A percentile compares a stretch with the other conserved stretches of the same genome.
Evolutionary conservation across 2,888 invertebrate species (phyloP).

Genomic region (Eristalis intricaria): DNA sequence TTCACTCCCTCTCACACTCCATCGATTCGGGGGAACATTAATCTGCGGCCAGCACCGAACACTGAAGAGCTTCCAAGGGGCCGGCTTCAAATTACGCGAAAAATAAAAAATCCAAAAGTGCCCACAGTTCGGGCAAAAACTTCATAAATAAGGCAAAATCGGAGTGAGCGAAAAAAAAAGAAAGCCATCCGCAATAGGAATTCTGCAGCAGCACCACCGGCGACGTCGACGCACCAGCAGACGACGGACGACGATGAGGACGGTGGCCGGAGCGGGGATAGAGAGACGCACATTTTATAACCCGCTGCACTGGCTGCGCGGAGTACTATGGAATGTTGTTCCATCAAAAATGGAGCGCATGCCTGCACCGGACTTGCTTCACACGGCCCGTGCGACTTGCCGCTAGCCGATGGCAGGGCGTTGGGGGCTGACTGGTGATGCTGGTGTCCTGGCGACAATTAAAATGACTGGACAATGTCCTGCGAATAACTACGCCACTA

Average conservation of each 20-base stretch:
- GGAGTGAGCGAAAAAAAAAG: slow-evolving; percentile 17
- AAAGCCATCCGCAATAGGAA: slow-evolving; percentile 20
- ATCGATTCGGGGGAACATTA: slow-evolving; percentile 30
- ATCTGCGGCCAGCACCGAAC: slow-evolving; percentile 33
- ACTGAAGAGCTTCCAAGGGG: slow-evolving; percentile 32
- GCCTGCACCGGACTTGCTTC: slow-evolving; percentile 52
- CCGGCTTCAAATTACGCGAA: slow-evolving; percentile 69
- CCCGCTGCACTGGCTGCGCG: slow-evolving; percentile 36
- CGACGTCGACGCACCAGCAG: slow-evolving; percentile 9
- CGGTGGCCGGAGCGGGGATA: background rate
- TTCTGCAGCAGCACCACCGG: slow-evolving; percentile 46
- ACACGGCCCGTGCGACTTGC: slow-evolving; percentile 32
- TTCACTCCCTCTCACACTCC: background rate
- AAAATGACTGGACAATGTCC: slow-evolving; percentile 66
- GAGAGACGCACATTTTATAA: slow-evolving; percentile 16
- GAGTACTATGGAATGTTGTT: slow-evolving; percentile 58
- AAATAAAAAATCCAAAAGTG: slow-evolving; percentile 66
- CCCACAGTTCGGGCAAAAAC: slow-evolving; percentile 34
- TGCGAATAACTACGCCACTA: slow-evolving; percentile 59
- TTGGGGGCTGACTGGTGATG: slow-evolving; percentile 10
- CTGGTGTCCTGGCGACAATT: slow-evolving; percentile 64
- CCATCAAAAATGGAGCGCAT: slow-evolving; percentile 70
- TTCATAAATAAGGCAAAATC: slow-evolving; percentile 29
- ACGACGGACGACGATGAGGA: background rate
- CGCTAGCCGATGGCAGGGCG: background rate